Evolutionary conservation across 2,888 invertebrate genomes (phyloP).

Genomic region (Pristionchus mayeri): DNA sequence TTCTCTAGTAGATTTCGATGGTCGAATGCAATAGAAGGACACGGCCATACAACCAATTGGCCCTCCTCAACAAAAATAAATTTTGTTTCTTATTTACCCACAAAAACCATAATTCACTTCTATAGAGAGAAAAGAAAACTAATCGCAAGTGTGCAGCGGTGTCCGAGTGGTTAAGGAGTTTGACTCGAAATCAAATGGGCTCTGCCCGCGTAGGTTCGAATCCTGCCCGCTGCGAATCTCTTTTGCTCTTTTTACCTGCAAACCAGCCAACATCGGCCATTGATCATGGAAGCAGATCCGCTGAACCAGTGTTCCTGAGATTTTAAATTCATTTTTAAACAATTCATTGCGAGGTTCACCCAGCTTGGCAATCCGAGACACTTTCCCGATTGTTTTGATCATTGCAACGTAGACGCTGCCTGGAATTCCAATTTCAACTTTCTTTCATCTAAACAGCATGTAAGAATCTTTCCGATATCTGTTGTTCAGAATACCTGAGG

Average conservation of each 20-base stretch:
- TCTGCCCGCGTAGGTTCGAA: slow-evolving; percentile 57
- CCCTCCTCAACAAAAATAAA: slow-evolving; percentile 79
- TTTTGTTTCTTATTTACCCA: too few relatives aligned
- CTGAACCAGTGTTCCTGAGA: slow-evolving; percentile 82
- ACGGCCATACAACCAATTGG: slow-evolving; percentile 87
- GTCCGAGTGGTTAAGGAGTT: slow-evolving; percentile 55
- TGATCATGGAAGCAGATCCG: slow-evolving; percentile 84
- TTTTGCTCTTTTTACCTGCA: slow-evolving; percentile 73
- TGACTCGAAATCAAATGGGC: slow-evolving; percentile 57
- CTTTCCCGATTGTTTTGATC: slow-evolving; percentile 83
- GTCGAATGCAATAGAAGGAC: slow-evolving; percentile 84
- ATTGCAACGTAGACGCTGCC: slow-evolving; percentile 78
- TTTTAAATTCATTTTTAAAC: not conserved
- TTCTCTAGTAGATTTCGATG: slow-evolving; percentile 84
- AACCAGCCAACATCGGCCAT: slow-evolving; percentile 80
- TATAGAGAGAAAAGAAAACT: too few relatives aligned
- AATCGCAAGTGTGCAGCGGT: too few relatives aligned
- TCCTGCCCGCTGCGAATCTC: slow-evolving; percentile 51
- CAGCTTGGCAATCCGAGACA: slow-evolving; percentile 84
- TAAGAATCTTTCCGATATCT: slow-evolving; percentile 76
- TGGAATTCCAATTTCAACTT: not conserved
- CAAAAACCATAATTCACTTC: not conserved
- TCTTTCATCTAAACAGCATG: not conserved
- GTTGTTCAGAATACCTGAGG: slow-evolving; percentile 33
- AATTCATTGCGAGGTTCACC: slow-evolving; percentile 80